Evolutionary conservation across 2,113 vertebrate species (phyloP), one percentile per base, ranked within the genome.

Genomic region (Eurypyga helias): DNA sequence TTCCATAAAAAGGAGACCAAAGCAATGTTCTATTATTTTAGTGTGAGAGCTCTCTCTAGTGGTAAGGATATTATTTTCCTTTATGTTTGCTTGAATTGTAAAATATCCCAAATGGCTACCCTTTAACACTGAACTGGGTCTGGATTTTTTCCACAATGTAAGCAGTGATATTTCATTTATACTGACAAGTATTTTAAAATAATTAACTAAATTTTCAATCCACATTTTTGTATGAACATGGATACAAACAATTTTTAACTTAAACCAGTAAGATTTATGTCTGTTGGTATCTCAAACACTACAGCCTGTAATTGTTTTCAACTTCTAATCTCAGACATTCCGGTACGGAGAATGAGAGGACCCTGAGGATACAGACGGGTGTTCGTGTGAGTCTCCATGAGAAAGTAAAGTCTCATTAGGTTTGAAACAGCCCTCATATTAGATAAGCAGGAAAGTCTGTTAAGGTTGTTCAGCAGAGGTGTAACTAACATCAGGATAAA

Each of bases 1-100:
- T 24, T 51, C 34, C 0, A 0, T 26, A 26, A 64, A 72, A 90
- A 81, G 17, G 12, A 87, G 34, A 33, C 34, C 77, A 72, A 72
- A 89, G 52, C 76, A 78, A 62, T 31, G 31, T 31, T 87, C 69
- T 62, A 91, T 73, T 97, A 94, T 95, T 86, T 94, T 89, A 93
- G 93, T 83, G 84, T 96, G 94, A 89, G 91, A 91, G 81, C 90
- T 94, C 97, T 70, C 96, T 97, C 96, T 97, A 96, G 96, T 96
- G 97, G 94, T 51, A 90, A 92, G 96, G 94, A 97, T 91, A 82
- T 81, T 96, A 87, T 75, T 95, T 88, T 80, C 58, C 65, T 82
- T 93, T 67, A 52, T 46, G 7, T 41, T 76, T 77, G 2, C 45
- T 45, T 33, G 14, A 36, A 13, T 29, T 70, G 6, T 7, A 83